These are phyloP conservation scores for Sclerodermus sp. DNA, from an alignment of 2,888 invertebrate species.

Conservation along the genomic window DNA sequence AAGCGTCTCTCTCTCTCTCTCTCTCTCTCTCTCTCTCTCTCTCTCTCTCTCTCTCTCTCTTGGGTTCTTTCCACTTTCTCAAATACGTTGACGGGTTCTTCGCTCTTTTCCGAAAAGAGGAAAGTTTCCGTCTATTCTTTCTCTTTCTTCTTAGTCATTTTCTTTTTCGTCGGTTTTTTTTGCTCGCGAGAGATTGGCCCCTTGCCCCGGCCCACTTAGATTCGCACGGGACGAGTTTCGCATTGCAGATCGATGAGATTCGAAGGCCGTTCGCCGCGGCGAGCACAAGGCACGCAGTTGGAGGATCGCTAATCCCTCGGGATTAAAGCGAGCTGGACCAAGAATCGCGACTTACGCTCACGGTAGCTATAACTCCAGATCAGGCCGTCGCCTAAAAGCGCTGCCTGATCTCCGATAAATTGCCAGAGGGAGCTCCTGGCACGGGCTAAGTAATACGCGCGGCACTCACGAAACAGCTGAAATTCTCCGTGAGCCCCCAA, in stretches of 20 bases:
- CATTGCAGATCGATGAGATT: background rate
- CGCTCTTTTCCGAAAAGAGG: too few relatives aligned
- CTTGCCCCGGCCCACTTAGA: too few relatives aligned
- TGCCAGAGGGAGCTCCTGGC: conserved; percentile 7
- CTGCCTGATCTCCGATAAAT: conserved; percentile 15
- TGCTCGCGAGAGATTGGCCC: too few relatives aligned
- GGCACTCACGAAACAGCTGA: too few relatives aligned
- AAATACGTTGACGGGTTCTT: too few relatives aligned
- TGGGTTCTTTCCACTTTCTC: too few relatives aligned
- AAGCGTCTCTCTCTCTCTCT: background rate
- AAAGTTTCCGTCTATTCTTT: too few relatives aligned
- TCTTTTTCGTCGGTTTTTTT: too few relatives aligned
- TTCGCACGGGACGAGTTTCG: background rate
- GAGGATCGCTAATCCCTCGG: conserved; percentile 10
- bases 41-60: too few relatives aligned
- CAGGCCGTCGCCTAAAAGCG: conserved; percentile 22
- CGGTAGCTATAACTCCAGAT: conserved; percentile 29
- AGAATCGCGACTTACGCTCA: conserved; percentile 17
- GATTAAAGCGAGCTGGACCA: conserved; percentile 12
- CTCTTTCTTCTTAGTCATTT: too few relatives aligned
- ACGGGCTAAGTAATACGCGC: too few relatives aligned
- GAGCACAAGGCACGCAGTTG: background rate
- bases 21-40: background rate
- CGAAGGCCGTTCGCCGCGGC: background rate
- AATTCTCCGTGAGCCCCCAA: too few relatives aligned